Conservation (phyloP, 2,797 vertebrate genomes). For the Cheirogaleus major region DNA sequence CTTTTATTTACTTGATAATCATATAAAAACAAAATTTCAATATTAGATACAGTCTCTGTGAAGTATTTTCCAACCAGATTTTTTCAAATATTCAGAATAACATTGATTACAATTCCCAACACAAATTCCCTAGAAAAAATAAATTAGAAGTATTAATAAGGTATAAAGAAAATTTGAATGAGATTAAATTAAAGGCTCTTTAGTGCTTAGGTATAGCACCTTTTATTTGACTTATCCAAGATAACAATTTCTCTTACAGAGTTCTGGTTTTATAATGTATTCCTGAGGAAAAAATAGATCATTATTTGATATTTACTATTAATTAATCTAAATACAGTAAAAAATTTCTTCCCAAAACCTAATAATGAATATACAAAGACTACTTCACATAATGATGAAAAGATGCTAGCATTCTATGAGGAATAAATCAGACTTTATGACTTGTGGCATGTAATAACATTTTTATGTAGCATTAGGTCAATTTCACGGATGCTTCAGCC, state of each 20-base stretch:
- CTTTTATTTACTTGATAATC: slow-evolving; percentile 8
- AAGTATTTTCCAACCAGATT: slow-evolving; percentile 13
- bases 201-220: neutral
- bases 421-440: neutral
- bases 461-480: slow-evolving; percentile 46
- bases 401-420: slow-evolving; percentile 3
- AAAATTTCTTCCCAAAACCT: neutral
- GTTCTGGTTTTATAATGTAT: slow-evolving; percentile 2
- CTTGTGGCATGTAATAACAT: slow-evolving; percentile 29
- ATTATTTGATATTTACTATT: slow-evolving; percentile 7
- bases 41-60: neutral
- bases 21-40: slow-evolving; percentile 30
- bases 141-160: neutral
- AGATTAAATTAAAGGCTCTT: neutral
- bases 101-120: slow-evolving; percentile 29
- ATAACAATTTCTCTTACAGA: neutral
- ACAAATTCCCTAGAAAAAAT: neutral
- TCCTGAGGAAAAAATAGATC: neutral
- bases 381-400: slow-evolving; percentile 52
- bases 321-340: slow-evolving; percentile 7
- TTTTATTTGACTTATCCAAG: slow-evolving; percentile 29
- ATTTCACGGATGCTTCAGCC: slow-evolving; percentile 44
- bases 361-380: neutral
- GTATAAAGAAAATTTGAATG: neutral
- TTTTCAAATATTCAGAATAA: neutral